phyloP scores from a whole-genome alignment of 2,113 vertebrate species.

The Melanostigma gelatinosum region DNA sequence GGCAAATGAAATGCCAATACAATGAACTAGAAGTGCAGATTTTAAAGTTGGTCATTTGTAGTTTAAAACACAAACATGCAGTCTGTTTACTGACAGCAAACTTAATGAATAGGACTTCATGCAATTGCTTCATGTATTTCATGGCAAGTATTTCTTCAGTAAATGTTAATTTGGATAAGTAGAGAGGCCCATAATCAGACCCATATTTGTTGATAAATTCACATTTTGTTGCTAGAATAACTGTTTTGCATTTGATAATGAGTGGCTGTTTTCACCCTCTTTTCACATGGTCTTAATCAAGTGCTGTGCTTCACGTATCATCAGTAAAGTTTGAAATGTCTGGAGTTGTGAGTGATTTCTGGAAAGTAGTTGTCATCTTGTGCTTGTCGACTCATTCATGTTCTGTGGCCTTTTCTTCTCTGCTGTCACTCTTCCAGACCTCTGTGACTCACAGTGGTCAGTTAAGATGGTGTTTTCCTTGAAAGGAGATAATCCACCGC shows the following conservation, averaged over 20 bases:
- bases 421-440: constrained; percentile 24
- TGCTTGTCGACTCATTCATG: constrained; percentile 30
- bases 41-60: neutral
- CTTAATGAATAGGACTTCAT: neutral
- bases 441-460: constrained; percentile 49
- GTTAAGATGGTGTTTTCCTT: constrained; percentile 24
- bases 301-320: neutral
- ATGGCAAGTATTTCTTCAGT: neutral
- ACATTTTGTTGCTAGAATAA: neutral
- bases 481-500: constrained; percentile 4
- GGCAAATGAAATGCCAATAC: neutral
- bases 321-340: neutral
- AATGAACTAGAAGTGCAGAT: neutral
- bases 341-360: constrained; percentile 25
- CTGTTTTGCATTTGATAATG: neutral
- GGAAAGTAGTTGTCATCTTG: constrained; percentile 47
- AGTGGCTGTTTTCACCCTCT: neutral
- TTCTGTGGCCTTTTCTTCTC: neutral
- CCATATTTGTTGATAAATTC: neutral
- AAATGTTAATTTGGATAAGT: neutral
- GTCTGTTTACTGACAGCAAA: neutral
- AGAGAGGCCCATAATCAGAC: neutral
- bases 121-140: neutral
- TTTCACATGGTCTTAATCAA: neutral
- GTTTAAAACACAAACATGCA: constrained; percentile 13